Conservation (phyloP, 2,113 vertebrate genomes). For the Macquaria ambigua region DNA sequence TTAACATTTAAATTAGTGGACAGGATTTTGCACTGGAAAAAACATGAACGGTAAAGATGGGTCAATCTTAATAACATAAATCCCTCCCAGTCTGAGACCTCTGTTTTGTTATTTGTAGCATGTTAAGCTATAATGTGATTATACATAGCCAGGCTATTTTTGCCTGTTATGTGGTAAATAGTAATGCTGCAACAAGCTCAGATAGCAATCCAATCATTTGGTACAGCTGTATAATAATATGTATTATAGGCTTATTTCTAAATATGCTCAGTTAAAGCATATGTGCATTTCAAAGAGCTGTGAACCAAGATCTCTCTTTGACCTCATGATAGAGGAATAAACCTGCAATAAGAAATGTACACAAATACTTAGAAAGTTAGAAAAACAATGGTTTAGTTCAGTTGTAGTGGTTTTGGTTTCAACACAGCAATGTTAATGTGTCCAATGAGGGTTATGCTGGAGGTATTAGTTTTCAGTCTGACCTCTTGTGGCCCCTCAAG, state of each 20-base stretch:
- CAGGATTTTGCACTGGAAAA: conserved; percentile 1
- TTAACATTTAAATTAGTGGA: conserved; percentile 13
- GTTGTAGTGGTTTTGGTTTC: not conserved
- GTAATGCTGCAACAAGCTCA: conserved; percentile 4
- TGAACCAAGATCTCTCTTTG: not conserved
- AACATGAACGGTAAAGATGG: not conserved
- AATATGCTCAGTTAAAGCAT: not conserved
- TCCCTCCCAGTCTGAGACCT: not conserved
- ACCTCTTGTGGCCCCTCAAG: conserved; percentile 12
- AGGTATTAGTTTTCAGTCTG: conserved; percentile 14
- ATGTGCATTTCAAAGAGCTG: not conserved
- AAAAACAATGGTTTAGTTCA: not conserved
- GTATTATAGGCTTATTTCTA: conserved; percentile 16
- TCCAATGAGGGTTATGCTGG: not conserved
- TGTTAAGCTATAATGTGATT: conserved; percentile 31
- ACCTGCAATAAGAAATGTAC: not conserved
- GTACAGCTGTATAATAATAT: not conserved
- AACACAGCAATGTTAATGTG: not conserved
- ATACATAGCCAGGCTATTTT: not conserved
- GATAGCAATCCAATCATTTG: conserved; percentile 47
- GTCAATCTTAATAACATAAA: conserved; percentile 20
- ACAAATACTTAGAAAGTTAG: not conserved
- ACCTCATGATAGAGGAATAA: not conserved
- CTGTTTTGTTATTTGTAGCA: conserved; percentile 2
- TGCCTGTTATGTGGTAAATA: not conserved